Percentiles rank a stretch among this genome's conserved stretches.
phyloP scores from a whole-genome alignment of 2,888 invertebrate species.

The Prenolepis imparis region DNA sequence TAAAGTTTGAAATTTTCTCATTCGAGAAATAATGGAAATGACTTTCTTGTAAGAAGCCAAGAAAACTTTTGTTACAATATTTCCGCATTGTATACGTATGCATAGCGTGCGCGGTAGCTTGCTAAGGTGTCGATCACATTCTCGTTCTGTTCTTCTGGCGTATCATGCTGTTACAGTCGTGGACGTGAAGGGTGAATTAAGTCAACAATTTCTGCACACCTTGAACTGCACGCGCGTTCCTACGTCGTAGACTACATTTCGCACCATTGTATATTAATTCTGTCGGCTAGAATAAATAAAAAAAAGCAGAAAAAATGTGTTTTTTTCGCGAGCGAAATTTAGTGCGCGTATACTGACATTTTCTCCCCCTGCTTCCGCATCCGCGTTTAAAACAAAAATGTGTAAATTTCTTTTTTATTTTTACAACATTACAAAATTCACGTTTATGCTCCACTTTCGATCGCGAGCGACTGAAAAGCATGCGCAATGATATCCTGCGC shows the following conservation, averaged over 20 bases:
- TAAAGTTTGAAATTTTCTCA: neutral
- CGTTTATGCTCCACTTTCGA: conserved; percentile 13
- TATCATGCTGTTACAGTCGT: conserved; percentile 64
- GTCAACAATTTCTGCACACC: conserved; percentile 68
- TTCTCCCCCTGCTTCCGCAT: conserved; percentile 1
- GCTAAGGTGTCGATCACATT: neutral
- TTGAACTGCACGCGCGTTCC: conserved; percentile 53
- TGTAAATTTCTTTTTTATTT: conserved; percentile 39
- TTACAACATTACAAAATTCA: conserved; percentile 29
- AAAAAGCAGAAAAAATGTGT: conserved; percentile 60
- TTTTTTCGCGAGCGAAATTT: conserved; percentile 50
- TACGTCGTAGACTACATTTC: conserved; percentile 64
- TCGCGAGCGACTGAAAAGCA: neutral
- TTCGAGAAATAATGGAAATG: neutral
- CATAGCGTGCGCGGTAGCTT: neutral
- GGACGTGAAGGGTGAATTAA: conserved; percentile 71
- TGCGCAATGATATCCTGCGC: neutral
- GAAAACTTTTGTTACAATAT: neutral
- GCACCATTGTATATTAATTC: conserved; percentile 64
- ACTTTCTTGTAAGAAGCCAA: neutral
- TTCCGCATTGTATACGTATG: neutral
- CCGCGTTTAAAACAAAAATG: conserved; percentile 38
- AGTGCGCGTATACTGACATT: conserved; percentile 47
- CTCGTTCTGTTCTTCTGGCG: conserved; percentile 37
- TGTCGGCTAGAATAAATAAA: conserved; percentile 68